Evolutionary conservation across 2,113 vertebrate genomes (phyloP).

Genomic region (Willisornis vidua): DNA sequence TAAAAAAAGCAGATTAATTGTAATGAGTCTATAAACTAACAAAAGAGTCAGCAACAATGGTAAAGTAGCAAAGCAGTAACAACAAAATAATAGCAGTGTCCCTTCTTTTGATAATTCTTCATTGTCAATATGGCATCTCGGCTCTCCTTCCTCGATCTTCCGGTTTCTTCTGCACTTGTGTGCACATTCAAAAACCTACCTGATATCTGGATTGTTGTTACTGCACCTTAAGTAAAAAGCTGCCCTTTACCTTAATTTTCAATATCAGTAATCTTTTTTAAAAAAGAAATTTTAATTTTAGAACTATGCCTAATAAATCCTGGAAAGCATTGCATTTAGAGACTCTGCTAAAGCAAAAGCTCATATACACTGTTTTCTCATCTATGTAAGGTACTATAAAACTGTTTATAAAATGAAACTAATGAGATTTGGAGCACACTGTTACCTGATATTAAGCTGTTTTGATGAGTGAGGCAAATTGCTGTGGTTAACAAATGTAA

Average conservation of each 20-base stretch:
- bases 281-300: constrained; percentile 63
- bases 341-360: constrained; percentile 56
- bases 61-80: neutral
- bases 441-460: constrained; percentile 92
- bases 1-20: constrained; percentile 67
- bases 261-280: neutral
- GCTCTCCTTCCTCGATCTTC: constrained; percentile 17
- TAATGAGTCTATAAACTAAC: constrained; percentile 60
- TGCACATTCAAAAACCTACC: neutral
- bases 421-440: constrained; percentile 91
- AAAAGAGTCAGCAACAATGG: constrained; percentile 31
- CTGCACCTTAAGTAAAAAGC: constrained; percentile 43
- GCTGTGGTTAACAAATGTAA: constrained; percentile 94
- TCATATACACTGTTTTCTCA: constrained; percentile 72
- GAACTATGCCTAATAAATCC: constrained; percentile 38
- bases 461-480: constrained; percentile 90
- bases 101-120: constrained; percentile 1
- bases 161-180: neutral
- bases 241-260: constrained; percentile 8
- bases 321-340: constrained; percentile 48
- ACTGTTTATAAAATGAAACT: constrained; percentile 98
- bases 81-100: constrained; percentile 12
- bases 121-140: constrained; percentile 50
- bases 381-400: constrained; percentile 83
- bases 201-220: neutral